Conservation (phyloP, 2,113 vertebrate genomes). For the Platysteira castanea region DNA sequence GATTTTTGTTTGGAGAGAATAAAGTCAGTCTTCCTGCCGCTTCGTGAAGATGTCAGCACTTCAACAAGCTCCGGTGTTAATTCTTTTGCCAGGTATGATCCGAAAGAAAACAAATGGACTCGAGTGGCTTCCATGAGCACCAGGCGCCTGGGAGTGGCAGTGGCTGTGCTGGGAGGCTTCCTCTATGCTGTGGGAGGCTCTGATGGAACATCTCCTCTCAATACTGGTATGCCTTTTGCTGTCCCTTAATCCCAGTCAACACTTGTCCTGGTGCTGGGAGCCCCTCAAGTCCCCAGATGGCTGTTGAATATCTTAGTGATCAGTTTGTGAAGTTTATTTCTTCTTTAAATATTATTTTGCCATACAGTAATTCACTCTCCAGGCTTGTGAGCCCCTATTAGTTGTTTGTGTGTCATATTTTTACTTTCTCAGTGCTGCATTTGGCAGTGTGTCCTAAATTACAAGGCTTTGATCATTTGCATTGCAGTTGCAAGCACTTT, state of each 20-base stretch:
- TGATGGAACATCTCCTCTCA: conserved; percentile 96
- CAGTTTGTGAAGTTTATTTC: not conserved
- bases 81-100: conserved; percentile 84
- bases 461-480: not conserved
- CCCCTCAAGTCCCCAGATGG: not conserved
- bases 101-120: conserved; percentile 99
- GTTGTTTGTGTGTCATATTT: not conserved
- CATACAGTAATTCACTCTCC: not conserved
- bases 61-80: not conserved
- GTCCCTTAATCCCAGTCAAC: not conserved
- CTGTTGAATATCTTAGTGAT: not conserved
- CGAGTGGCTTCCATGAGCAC: conserved; percentile 99
- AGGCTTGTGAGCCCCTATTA: not conserved
- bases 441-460: not conserved
- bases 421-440: not conserved
- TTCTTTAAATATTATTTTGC: not conserved
- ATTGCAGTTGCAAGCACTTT: not conserved
- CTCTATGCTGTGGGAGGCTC: conserved; percentile 97
- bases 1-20: not conserved
- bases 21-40: not conserved
- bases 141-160: conserved; percentile 92
- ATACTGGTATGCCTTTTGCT: conserved; percentile 82
- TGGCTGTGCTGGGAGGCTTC: conserved; percentile 94
- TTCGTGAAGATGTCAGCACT: not conserved
- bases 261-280: not conserved